These are phyloP conservation scores for Notamacropus eugenii DNA, from an alignment of 2,797 vertebrate species.

Conservation along the genomic window DNA sequence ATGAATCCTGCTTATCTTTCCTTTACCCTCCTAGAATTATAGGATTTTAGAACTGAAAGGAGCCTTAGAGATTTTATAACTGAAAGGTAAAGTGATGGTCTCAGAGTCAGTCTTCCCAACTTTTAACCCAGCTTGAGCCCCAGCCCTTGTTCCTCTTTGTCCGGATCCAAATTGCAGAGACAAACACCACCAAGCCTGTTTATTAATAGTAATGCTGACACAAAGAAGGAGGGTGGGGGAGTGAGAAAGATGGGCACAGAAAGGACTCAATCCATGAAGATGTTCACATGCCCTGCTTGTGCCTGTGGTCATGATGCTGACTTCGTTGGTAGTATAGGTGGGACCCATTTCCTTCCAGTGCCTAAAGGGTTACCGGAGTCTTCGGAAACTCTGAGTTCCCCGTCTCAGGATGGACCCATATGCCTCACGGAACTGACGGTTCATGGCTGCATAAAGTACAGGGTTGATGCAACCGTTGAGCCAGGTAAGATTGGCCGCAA, in stretches of 20 bases:
- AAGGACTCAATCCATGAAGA: conserved; percentile 34
- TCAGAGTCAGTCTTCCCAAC: neutral
- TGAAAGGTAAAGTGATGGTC: neutral
- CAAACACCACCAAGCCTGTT: conserved; percentile 17
- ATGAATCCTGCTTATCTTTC: neutral
- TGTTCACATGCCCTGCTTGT: neutral
- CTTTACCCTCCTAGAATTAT: neutral
- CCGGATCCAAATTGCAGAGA: conserved; percentile 25
- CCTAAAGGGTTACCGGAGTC: conserved; percentile 51
- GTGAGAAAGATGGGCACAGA: neutral
- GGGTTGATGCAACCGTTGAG: conserved; percentile 94
- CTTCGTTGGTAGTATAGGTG: too few relatives aligned
- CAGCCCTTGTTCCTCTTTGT: conserved; percentile 17
- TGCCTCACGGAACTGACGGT: conserved; percentile 90
- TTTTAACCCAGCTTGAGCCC: neutral
- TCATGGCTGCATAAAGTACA: conserved; percentile 92
- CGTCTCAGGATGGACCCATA: conserved; percentile 85
- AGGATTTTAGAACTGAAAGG: neutral
- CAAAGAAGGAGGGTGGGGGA: neutral
- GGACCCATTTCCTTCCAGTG: neutral
- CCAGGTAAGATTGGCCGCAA: conserved; percentile 93
- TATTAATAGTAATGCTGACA: conserved; percentile 62
- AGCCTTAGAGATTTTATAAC: neutral
- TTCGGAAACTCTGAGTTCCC: conserved; percentile 59
- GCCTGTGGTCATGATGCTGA: neutral